Evolutionary conservation across 2,888 invertebrate genomes (phyloP).

Genomic region (Torymus texanus): DNA sequence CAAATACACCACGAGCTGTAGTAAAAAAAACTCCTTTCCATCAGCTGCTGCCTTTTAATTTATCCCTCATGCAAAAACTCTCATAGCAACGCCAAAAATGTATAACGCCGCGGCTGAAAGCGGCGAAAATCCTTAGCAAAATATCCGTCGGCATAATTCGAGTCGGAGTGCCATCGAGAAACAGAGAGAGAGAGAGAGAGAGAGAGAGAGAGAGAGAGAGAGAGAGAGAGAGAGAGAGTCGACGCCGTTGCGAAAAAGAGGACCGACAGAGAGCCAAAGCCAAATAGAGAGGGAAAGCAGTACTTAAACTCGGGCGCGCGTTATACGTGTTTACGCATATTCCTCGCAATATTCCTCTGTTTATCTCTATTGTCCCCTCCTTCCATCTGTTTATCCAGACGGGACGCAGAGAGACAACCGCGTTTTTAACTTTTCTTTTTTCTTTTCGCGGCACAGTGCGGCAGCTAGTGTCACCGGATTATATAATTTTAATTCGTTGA

Average conservation of each 20-base stretch:
- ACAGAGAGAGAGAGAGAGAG: slow-evolving; percentile 9
- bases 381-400: slow-evolving; percentile 67
- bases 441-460: neutral
- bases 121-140: slow-evolving; percentile 50
- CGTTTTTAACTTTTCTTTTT: neutral
- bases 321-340: slow-evolving; percentile 70
- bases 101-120: slow-evolving; percentile 24
- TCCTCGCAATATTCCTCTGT: slow-evolving; percentile 72
- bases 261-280: slow-evolving; percentile 35
- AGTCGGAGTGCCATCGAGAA: slow-evolving; percentile 28
- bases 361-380: slow-evolving; percentile 72
- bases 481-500: no score
- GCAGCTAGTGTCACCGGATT: no score
- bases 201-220: neutral
- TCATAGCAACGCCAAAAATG: neutral
- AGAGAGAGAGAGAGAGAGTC: slow-evolving; percentile 9
- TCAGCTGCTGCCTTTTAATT: slow-evolving; percentile 60
- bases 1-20: no score
- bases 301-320: slow-evolving; percentile 56
- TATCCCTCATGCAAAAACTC: no score
- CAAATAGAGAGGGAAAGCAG: slow-evolving; percentile 43
- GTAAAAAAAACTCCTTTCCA: no score
- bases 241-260: neutral
- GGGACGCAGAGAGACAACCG: neutral
- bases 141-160: slow-evolving; percentile 51